Percentiles rank a stretch among this genome's conserved stretches.
Conservation (phyloP, 2,113 vertebrate genomes). For the Perca schrenkii region DNA sequence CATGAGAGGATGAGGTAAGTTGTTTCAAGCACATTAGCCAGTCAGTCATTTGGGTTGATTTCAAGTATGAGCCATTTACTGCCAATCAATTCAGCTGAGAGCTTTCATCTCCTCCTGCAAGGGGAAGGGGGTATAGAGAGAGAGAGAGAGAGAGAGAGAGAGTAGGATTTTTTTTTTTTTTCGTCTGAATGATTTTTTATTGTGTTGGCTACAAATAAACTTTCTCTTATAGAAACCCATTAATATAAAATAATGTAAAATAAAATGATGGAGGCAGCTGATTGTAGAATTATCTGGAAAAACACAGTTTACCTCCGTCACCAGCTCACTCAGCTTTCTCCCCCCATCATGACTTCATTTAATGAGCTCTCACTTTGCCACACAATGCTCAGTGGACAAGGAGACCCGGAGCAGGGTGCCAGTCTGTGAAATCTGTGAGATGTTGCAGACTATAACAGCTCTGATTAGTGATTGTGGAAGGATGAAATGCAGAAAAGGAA, state of each 20-base stretch:
- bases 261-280: constrained; percentile 31
- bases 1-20: constrained; percentile 56
- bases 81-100: constrained; percentile 72
- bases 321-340: constrained; percentile 28
- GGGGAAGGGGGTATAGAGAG: background rate
- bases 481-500: constrained; percentile 39
- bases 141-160: background rate
- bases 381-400: constrained; percentile 38
- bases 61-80: constrained; percentile 69
- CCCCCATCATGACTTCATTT: constrained; percentile 58
- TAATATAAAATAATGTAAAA: constrained; percentile 18
- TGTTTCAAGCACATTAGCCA: constrained; percentile 66
- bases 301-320: constrained; percentile 41
- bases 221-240: background rate
- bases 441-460: constrained; percentile 36
- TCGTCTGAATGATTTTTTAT: background rate
- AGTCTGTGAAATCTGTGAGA: constrained; percentile 36
- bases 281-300: constrained; percentile 46
- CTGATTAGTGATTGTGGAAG: constrained; percentile 39
- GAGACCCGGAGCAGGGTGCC: constrained; percentile 5
- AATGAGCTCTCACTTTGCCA: constrained; percentile 63
- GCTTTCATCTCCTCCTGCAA: constrained; percentile 52
- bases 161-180: background rate
- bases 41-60: constrained; percentile 68
- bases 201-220: background rate